Conservation (phyloP, 2,113 vertebrate genomes). For the Jacana jacana region DNA sequence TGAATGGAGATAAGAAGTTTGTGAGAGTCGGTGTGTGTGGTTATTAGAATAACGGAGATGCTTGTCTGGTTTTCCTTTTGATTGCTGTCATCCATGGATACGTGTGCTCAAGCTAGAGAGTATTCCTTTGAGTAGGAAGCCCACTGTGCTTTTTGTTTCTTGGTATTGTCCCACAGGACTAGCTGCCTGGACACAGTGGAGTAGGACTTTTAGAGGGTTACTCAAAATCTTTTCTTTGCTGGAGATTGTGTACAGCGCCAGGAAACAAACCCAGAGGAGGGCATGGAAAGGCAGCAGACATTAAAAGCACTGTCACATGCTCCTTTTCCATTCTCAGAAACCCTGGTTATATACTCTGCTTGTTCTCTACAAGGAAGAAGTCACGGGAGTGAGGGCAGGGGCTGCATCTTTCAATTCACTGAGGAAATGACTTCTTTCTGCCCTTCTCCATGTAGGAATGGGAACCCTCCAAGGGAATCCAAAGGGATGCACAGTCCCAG, state of each 20-base stretch:
- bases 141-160: neutral
- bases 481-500: neutral
- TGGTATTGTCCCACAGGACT: neutral
- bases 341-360: neutral
- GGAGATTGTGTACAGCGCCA: neutral
- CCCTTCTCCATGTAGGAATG: neutral
- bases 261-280: neutral
- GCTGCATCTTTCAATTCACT: neutral
- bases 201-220: neutral
- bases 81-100: conserved; percentile 6
- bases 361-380: neutral
- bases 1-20: conserved; percentile 20
- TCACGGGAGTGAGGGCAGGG: neutral
- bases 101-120: neutral
- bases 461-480: neutral
- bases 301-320: neutral
- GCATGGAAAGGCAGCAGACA: neutral
- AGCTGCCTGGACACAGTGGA: neutral
- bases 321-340: neutral
- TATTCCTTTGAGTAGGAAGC: neutral
- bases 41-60: neutral
- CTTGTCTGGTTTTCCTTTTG: neutral
- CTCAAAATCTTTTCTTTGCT: neutral
- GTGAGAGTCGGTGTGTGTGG: conserved; percentile 17
- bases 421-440: neutral